Evolutionary conservation across 1,140 invertebrate species (phyloP).

Genomic region (Adoxophyes honmai): DNA sequence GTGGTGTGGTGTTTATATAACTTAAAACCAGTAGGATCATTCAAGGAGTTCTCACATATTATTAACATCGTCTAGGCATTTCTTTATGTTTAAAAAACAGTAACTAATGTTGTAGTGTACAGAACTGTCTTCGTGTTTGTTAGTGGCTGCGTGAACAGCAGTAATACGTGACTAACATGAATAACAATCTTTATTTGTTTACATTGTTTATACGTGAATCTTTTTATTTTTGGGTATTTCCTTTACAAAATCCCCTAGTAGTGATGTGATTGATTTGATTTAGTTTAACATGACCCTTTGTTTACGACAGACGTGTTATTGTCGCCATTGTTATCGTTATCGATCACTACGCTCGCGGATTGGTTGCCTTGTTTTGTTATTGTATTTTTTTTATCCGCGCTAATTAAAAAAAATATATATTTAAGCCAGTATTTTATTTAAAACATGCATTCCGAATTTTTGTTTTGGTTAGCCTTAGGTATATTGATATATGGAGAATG

Average conservation of each 20-base stretch:
- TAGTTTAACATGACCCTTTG: constrained; percentile 5
- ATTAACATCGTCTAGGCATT: no score
- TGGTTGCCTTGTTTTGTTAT: constrained; percentile 8
- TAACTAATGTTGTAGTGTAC: no score
- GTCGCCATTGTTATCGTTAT: constrained; percentile 5
- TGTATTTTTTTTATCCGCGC: constrained; percentile 5
- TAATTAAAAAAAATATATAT: not conserved
- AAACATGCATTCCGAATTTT: no score
- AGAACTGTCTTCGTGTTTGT: not conserved
- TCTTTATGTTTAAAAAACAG: no score
- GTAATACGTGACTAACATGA: constrained; percentile 9
- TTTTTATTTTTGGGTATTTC: constrained; percentile 4
- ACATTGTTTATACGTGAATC: not conserved
- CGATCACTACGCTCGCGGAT: constrained; percentile 15
- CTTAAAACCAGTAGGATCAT: constrained; percentile 7
- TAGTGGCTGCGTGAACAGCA: not conserved
- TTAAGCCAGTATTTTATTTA: no score
- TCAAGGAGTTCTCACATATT: no score
- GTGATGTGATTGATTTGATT: not conserved
- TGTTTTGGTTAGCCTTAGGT: no score
- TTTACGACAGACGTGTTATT: constrained; percentile 11
- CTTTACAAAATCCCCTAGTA: not conserved
- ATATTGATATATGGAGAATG: no score
- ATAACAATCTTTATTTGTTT: not conserved
- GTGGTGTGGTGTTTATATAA: constrained; percentile 18